Evolutionary conservation across 2,888 invertebrate genomes (phyloP).

Genomic region (Pseudeuparius sepicola): DNA sequence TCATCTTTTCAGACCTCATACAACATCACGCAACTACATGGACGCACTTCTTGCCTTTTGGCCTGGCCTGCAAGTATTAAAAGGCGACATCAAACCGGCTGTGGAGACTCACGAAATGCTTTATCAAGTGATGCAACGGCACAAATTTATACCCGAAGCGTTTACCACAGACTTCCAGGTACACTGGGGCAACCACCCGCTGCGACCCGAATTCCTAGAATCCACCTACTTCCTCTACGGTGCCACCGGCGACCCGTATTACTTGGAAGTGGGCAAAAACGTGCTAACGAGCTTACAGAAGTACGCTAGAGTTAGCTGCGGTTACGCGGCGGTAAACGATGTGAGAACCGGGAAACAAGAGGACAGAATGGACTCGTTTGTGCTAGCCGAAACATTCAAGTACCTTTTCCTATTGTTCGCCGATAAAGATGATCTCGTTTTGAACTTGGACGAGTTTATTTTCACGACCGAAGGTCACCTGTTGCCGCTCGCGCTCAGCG

Average conservation of each 20-base stretch:
- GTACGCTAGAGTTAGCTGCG: conserved; percentile 88
- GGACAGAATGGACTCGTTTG: conserved; percentile 97
- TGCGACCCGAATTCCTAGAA: conserved; percentile 95
- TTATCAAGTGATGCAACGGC: conserved; percentile 94
- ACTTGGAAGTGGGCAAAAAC: conserved; percentile 82
- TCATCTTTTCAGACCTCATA: conserved; percentile 73
- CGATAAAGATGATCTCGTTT: conserved; percentile 70
- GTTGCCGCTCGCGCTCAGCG: conserved; percentile 74
- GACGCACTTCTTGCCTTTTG: conserved; percentile 95
- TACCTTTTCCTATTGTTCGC: conserved; percentile 92
- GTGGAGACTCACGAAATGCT: conserved; percentile 99
- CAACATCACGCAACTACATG: conserved; percentile 93
- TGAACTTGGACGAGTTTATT: conserved; percentile 78
- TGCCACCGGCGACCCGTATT: conserved; percentile 93
- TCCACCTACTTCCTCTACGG: conserved; percentile 95
- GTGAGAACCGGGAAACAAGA: conserved; percentile 61
- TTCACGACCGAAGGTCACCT: conserved; percentile 95
- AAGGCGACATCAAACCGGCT: conserved; percentile 90
- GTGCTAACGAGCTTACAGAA: conserved; percentile 83
- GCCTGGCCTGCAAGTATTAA: conserved; percentile 79
- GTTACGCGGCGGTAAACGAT: conserved; percentile 73
- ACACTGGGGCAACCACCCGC: conserved; percentile 96
- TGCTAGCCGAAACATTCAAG: conserved; percentile 95
- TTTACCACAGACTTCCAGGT: conserved; percentile 96
- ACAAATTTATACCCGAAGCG: conserved; percentile 97